Base-by-base conservation (phyloP, 1,140 invertebrate species). In the Drosophila arizonae region DNA sequence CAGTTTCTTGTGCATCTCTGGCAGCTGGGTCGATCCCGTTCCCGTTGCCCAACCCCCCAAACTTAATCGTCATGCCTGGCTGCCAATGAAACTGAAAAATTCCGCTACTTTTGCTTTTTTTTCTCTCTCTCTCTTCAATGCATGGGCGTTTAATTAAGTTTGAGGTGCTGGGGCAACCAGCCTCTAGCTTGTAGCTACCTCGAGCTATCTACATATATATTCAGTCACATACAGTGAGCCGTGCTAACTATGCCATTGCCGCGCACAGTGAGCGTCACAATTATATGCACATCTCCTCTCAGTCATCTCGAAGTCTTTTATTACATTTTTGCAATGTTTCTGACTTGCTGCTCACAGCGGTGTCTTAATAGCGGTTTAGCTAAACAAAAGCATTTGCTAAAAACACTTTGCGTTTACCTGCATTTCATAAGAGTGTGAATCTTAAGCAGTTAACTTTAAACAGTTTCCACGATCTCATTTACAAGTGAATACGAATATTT, bases 51-150 rank as follows among this genome's bases (percentile, higher is more conserved):
- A 5, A 2, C 33, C 33, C 33, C 21, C 28, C 11, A 11, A 6
- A 36, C 21, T 13, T 48, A 21, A 6, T 39, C 36, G 76, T 70
- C 64, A 63, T 63, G 82, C 66, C 56, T 68, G 69, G 76, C 72
- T 82, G 82, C 62, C 82, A 79, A 66, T 80, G 72, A 87, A 87
- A 82, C 82, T 66, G 76, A 88, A 84, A 88, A 67, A 88, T 74
- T 74, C 81, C 84, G 82, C 79, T 88, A 87, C 76, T 87, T 88
- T 84, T 82, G 82, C 82, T 88, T 87, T 87, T 75, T 66, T 61
- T 60, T 48, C 66, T 48, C 6, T 30, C 28, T 46, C 21, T 2
- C 21, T 24, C 9, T 9, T 21, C 6, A 46, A 55, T 75, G 70
- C 64, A 75, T 28, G 45, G 67, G 54, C 60, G 79, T 85, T 30